These are phyloP conservation scores for Sebastes ruberrimus DNA, from an alignment of 2,797 vertebrate species.

Conservation along the genomic window DNA sequence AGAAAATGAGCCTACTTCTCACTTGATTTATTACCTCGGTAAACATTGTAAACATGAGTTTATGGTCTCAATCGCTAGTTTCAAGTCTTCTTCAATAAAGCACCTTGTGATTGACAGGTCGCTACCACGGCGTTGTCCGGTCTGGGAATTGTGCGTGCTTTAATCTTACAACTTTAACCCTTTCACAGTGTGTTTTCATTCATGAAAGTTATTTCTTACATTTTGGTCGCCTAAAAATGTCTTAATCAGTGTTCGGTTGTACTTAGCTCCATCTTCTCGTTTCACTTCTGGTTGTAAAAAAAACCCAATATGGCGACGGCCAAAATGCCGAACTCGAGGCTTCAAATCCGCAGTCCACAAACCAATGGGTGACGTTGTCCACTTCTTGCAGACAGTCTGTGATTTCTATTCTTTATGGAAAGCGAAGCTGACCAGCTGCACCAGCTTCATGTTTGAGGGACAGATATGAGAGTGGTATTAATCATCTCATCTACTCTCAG, in stretches of 20 bases:
- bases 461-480: background rate
- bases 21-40: background rate
- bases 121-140: background rate
- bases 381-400: too few relatives aligned
- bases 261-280: background rate
- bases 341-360: too few relatives aligned
- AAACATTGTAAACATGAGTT: too few relatives aligned
- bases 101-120: background rate
- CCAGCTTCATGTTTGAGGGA: background rate
- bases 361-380: too few relatives aligned
- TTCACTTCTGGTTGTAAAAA: background rate
- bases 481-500: background rate
- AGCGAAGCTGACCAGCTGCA: too few relatives aligned
- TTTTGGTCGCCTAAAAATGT: background rate
- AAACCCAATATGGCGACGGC: background rate
- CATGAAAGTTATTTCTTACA: background rate
- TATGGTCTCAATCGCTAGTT: background rate
- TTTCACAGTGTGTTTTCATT: background rate
- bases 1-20: background rate
- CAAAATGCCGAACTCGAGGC: too few relatives aligned
- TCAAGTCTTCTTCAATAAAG: background rate
- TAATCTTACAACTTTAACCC: background rate
- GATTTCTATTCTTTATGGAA: too few relatives aligned
- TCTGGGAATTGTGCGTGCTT: background rate
- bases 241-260: background rate